A percentile compares a stretch with the other conserved stretches of the same genome.
Evolutionary conservation across 2,113 vertebrate genomes (phyloP).

Genomic region (Crotalus horridus): DNA sequence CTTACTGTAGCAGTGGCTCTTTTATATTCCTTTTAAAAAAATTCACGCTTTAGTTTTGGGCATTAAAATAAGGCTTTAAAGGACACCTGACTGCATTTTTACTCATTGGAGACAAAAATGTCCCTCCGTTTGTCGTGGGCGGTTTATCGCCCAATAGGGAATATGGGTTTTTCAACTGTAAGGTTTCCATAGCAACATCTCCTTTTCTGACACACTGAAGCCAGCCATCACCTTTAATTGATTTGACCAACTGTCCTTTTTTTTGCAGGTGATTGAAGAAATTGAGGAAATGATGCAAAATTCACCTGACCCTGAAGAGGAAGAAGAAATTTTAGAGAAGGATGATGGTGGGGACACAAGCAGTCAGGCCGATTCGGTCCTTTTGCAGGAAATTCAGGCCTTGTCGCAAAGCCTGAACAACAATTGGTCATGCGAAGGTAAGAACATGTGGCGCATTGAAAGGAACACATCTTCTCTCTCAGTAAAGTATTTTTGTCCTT

Average conservation of each 20-base stretch:
- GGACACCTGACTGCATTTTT: neutral
- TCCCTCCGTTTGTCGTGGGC: neutral
- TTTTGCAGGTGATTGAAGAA: conserved; percentile 86
- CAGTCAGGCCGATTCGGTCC: conserved; percentile 75
- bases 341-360: conserved; percentile 77
- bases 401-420: conserved; percentile 85
- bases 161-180: neutral
- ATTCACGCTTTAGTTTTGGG: neutral
- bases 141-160: neutral
- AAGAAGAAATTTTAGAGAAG: conserved; percentile 81
- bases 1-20: neutral
- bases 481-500: neutral
- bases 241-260: neutral
- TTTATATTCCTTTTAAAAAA: neutral
- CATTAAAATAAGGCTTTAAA: neutral
- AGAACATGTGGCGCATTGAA: neutral
- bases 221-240: neutral
- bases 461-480: neutral
- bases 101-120: neutral
- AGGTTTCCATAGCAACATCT: neutral
- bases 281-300: conserved; percentile 97
- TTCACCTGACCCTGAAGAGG: conserved; percentile 85
- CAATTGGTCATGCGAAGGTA: conserved; percentile 88
- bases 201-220: neutral
- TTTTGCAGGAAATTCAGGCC: conserved; percentile 85